phyloP scores from a whole-genome alignment of 2,888 invertebrate genomes.

The Ophion slaviceki region DNA sequence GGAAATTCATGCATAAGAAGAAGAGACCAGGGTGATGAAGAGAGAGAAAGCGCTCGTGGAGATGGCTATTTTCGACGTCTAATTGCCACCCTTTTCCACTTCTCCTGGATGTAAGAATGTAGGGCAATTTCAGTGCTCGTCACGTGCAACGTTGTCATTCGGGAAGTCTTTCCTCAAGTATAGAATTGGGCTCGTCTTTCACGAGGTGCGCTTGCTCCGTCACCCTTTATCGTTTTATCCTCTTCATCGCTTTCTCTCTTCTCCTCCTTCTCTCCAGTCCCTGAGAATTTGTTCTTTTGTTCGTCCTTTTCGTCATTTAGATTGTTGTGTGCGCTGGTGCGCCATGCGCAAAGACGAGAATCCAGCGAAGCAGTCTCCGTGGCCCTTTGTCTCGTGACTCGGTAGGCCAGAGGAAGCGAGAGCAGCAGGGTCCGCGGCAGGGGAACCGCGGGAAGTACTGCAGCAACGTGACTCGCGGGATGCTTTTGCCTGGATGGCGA shows the following conservation, averaged over 20 bases:
- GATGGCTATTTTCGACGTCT: conserved; percentile 1
- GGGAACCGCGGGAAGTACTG: background rate
- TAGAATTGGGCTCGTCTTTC: conserved; percentile 1
- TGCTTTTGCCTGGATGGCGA: background rate
- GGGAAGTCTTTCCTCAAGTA: background rate
- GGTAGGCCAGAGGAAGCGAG: conserved; percentile 7
- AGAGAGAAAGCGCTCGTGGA: no score
- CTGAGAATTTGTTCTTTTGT: conserved; percentile 6
- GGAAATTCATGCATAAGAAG: background rate
- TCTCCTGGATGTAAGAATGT: no score
- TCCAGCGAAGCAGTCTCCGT: conserved; percentile 5
- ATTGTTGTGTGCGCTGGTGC: conserved; percentile 12
- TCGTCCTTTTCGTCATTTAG: background rate
- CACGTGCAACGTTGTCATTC: background rate
- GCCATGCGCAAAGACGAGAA: background rate
- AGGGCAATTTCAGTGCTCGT: no score
- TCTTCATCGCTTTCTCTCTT: no score
- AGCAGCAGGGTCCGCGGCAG: background rate
- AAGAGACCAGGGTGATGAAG: background rate
- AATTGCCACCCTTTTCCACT: conserved; percentile 14
- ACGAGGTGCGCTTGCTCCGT: conserved; percentile 10
- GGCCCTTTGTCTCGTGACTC: conserved; percentile 22
- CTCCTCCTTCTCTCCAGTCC: background rate
- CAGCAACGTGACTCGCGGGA: background rate
- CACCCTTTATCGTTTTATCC: no score